These are phyloP conservation scores for Paraplagusia blochii DNA, from an alignment of 2,113 vertebrate species.

Conservation along the genomic window DNA sequence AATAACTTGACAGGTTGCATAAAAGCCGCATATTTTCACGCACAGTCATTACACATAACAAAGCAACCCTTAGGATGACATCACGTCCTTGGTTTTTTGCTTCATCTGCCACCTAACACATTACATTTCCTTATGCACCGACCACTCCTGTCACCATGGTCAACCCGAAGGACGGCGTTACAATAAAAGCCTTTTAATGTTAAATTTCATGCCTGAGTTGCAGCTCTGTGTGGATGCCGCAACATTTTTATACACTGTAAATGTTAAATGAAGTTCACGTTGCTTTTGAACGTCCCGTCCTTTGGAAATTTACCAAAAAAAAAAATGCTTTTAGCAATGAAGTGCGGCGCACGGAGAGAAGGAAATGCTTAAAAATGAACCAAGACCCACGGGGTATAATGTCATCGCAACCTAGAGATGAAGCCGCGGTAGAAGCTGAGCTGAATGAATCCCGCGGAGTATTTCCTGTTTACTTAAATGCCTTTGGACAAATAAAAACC, in stretches of 20 bases:
- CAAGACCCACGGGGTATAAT: constrained; percentile 1
- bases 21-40: too few species aligned
- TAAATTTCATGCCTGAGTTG: constrained; percentile 12
- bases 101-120: constrained; percentile 5
- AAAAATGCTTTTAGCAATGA: constrained; percentile 56
- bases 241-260: too few species aligned
- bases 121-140: constrained; percentile 20
- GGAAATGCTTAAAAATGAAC: constrained; percentile 25
- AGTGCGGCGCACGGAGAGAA: constrained; percentile 12
- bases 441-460: constrained; percentile 9
- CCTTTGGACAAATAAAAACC: too few species aligned
- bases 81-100: too few species aligned
- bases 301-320: too few species aligned
- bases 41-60: too few species aligned
- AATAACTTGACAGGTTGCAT: too few species aligned
- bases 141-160: constrained; percentile 5
- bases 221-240: background rate
- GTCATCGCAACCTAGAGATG: constrained; percentile 9
- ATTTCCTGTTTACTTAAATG: constrained; percentile 16
- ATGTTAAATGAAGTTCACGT: background rate
- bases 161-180: constrained; percentile 12
- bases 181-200: constrained; percentile 75
- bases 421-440: background rate
- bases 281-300: constrained; percentile 6
- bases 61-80: too few species aligned